Conservation (phyloP, 1,140 invertebrate genomes). For the Thaumatotibia leucotreta region DNA sequence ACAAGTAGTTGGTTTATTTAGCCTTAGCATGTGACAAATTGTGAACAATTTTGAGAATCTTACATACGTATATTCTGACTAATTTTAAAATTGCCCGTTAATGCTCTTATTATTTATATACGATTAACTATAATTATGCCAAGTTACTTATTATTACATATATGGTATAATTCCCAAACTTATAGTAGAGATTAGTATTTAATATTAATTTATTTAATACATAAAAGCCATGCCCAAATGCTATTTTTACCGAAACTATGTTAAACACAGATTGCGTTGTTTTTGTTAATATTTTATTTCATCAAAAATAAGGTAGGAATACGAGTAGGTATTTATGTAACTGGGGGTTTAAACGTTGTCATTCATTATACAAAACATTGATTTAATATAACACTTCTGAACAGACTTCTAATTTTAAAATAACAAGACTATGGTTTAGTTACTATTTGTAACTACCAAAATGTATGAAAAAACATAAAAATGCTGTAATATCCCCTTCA, state of each 20-base stretch:
- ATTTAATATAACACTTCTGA: neutral
- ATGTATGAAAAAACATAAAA: no score
- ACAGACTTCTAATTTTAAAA: neutral
- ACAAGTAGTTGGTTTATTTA: slow-evolving; percentile 10
- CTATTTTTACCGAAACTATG: neutral
- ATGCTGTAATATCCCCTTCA: no score
- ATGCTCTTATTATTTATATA: neutral
- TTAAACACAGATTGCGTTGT: neutral
- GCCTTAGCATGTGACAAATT: neutral
- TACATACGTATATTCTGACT: neutral
- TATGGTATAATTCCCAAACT: neutral
- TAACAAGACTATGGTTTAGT: no score
- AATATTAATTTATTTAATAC: neutral
- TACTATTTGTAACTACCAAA: no score
- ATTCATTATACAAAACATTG: neutral
- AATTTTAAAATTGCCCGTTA: neutral
- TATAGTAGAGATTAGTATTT: neutral
- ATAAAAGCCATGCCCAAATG: neutral
- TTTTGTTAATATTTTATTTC: neutral
- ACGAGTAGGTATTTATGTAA: neutral
- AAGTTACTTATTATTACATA: neutral
- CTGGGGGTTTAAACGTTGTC: neutral
- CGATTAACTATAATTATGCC: neutral
- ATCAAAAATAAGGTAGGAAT: neutral
- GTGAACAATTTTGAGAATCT: neutral